phyloP scores from a whole-genome alignment of 30 jellyfish, hydroid and myxozoan genomes.

The Hydra vulgaris region DNA sequence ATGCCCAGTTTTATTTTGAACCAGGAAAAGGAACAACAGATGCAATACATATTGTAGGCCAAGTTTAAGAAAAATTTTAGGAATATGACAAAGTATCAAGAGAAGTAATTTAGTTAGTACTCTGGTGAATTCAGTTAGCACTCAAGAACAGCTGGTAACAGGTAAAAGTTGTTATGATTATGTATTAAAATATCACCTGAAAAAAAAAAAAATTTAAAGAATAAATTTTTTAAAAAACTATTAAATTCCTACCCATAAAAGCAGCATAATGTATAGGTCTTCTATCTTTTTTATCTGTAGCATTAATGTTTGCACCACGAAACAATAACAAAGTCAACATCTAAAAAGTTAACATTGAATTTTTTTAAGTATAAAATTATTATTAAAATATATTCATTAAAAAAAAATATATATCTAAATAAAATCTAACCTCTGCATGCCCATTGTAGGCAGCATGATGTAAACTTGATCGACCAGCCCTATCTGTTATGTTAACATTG shows the following conservation, averaged over 20 bases:
- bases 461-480: conserved; percentile 95
- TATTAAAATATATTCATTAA: neutral
- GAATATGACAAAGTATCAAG: no score
- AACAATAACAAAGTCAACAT: conserved; percentile 64
- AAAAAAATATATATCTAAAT: neutral
- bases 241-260: conserved; percentile 70
- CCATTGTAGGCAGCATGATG: conserved; percentile 99
- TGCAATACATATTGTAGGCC: no score
- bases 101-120: no score
- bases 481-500: conserved; percentile 81
- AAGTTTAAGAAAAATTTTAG: no score
- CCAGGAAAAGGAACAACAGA: no score
- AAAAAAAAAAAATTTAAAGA: neutral
- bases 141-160: no score
- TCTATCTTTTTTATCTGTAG: conserved; percentile 89
- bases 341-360: conserved; percentile 10
- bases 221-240: neutral
- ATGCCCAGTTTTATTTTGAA: no score
- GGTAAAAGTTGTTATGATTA: no score
- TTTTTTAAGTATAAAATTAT: neutral
- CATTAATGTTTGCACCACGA: conserved; percentile 91
- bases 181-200: no score
- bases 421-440: conserved; percentile 60
- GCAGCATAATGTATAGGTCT: conserved; percentile 91
- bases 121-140: no score